phyloP scores from a whole-genome alignment of 2,888 invertebrate species.

The Laspeyria flexula region DNA sequence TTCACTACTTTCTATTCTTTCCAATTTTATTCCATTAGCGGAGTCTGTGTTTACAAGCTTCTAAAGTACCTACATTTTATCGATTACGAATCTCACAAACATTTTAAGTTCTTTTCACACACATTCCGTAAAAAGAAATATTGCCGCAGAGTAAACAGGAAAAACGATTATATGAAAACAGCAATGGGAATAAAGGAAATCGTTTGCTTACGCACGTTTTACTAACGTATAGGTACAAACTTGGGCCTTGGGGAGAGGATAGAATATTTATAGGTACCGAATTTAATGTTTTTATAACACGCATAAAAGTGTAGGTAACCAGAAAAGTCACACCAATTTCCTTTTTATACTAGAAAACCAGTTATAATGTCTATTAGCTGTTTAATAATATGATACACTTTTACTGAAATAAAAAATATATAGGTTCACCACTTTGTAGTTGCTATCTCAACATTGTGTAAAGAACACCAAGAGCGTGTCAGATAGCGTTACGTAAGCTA shows the following conservation, averaged over 20 bases:
- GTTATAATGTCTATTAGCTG: too few species aligned
- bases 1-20: conserved; percentile 6
- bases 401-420: too few species aligned
- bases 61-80: background rate
- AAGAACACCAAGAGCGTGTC: background rate
- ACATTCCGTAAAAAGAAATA: conserved; percentile 10
- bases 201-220: conserved; percentile 23
- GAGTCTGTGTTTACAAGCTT: background rate
- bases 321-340: too few species aligned
- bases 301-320: too few species aligned
- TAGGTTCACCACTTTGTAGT: too few species aligned
- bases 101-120: conserved; percentile 4
- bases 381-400: too few species aligned
- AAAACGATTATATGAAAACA: conserved; percentile 34
- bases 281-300: too few species aligned
- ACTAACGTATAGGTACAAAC: conserved; percentile 8
- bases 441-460: background rate
- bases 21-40: conserved; percentile 1
- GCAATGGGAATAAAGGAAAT: conserved; percentile 34
- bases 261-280: too few species aligned
- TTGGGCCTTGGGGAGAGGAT: too few species aligned
- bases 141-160: conserved; percentile 23
- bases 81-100: background rate
- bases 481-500: background rate
- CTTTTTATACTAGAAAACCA: too few species aligned